These are phyloP conservation scores for Eupleurogrammus muticus DNA, from an alignment of 2,797 vertebrate genomes.

Conservation along the genomic window DNA sequence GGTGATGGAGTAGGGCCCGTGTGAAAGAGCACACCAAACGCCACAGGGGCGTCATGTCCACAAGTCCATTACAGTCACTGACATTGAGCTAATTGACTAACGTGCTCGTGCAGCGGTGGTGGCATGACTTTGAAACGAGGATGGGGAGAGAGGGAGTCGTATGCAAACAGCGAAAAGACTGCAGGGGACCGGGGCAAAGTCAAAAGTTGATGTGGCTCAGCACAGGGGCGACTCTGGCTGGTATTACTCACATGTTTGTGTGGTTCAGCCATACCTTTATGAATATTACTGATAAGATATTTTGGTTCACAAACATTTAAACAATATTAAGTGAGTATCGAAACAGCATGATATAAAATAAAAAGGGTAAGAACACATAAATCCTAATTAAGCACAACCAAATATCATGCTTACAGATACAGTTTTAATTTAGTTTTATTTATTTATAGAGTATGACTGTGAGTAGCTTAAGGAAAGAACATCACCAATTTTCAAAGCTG, in stretches of 20 bases:
- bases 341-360: not conserved
- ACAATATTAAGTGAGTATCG: constrained; percentile 1
- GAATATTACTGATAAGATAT: constrained; percentile 40
- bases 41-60: constrained; percentile 70
- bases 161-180: constrained; percentile 15
- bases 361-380: not conserved
- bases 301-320: constrained; percentile 29
- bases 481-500: not conserved
- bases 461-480: not conserved
- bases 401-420: not conserved
- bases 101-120: constrained; percentile 44
- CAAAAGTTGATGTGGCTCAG: constrained; percentile 35
- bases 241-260: constrained; percentile 41
- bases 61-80: constrained; percentile 71
- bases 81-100: constrained; percentile 80
- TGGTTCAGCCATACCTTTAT: constrained; percentile 54
- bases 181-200: not conserved
- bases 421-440: not conserved
- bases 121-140: constrained; percentile 55
- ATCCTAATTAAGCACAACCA: not conserved
- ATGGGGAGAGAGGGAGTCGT: constrained; percentile 21
- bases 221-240: constrained; percentile 35
- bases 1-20: constrained; percentile 52
- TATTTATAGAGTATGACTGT: not conserved
- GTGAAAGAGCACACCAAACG: constrained; percentile 58